phyloP scores from a whole-genome alignment of 2,113 vertebrate genomes.

The pig (Sus scrofa) region DNA sequence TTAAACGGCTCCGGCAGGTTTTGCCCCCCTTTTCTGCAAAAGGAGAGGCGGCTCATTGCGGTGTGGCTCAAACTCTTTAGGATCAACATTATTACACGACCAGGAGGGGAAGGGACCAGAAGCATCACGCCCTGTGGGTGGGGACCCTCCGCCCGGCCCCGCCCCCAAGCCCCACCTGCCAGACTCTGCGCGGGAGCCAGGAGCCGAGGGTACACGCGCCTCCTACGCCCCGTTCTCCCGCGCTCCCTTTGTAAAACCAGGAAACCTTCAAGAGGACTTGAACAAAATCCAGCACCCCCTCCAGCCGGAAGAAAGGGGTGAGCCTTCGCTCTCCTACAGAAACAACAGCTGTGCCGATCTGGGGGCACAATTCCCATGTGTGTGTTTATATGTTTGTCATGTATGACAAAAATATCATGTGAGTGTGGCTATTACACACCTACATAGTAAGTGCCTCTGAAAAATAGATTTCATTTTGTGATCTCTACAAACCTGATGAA shows the following conservation, averaged over 20 bases:
- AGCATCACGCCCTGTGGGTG: rapidly evolving
- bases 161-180: neutral
- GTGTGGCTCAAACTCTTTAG: neutral
- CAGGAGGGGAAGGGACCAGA: no score
- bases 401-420: no score
- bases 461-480: neutral
- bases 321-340: no score
- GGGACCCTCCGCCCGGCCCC: neutral
- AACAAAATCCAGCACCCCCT: neutral
- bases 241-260: rapidly evolving
- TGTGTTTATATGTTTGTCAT: no score
- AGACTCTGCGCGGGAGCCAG: rapidly evolving
- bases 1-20: rapidly evolving
- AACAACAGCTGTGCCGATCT: rapidly evolving
- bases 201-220: neutral
- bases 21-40: neutral
- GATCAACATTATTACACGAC: rapidly evolving
- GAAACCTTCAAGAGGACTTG: rapidly evolving
- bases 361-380: neutral
- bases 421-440: neutral
- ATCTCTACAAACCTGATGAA: no score
- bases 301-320: neutral
- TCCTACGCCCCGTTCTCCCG: neutral
- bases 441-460: neutral
- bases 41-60: rapidly evolving